Conservation (phyloP, 2,888 invertebrate genomes). For the Cyclophora punctaria region DNA sequence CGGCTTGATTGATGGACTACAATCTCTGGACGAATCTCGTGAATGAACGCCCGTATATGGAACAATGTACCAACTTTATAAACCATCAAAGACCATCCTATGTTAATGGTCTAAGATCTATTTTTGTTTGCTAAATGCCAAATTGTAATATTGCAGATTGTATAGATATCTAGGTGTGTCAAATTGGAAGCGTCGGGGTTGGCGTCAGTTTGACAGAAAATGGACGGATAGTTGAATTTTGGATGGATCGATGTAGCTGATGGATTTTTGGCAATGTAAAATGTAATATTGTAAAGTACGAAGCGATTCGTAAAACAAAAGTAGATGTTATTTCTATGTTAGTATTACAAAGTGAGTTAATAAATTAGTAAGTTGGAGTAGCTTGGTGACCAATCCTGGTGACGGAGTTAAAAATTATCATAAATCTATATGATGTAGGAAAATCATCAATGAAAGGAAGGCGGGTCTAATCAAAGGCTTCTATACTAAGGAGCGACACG, state of each 20-base stretch:
- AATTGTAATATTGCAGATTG: conserved; percentile 31
- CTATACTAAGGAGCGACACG: neutral
- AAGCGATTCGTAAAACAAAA: no score
- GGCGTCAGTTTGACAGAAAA: conserved; percentile 51
- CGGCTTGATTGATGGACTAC: conserved; percentile 71
- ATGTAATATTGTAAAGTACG: no score
- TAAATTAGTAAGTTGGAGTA: no score
- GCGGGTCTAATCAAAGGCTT: no score
- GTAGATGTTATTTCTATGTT: no score
- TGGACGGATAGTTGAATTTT: conserved; percentile 51
- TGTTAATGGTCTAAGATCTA: conserved; percentile 3
- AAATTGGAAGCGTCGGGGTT: conserved; percentile 53
- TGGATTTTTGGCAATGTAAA: conserved; percentile 7
- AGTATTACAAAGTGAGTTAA: no score
- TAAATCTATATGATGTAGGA: no score
- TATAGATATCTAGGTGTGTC: conserved; percentile 52
- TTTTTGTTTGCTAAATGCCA: conserved; percentile 1
- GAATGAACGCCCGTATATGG: conserved; percentile 63
- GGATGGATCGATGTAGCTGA: conserved; percentile 43
- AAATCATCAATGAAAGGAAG: no score
- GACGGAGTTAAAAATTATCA: no score
- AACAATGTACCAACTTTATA: conserved; percentile 20
- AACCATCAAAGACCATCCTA: conserved; percentile 2
- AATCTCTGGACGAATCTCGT: conserved; percentile 65
- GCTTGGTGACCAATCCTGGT: no score